These are phyloP conservation scores for Agrotis segetum DNA, from an alignment of 2,888 invertebrate species.

Conservation along the genomic window DNA sequence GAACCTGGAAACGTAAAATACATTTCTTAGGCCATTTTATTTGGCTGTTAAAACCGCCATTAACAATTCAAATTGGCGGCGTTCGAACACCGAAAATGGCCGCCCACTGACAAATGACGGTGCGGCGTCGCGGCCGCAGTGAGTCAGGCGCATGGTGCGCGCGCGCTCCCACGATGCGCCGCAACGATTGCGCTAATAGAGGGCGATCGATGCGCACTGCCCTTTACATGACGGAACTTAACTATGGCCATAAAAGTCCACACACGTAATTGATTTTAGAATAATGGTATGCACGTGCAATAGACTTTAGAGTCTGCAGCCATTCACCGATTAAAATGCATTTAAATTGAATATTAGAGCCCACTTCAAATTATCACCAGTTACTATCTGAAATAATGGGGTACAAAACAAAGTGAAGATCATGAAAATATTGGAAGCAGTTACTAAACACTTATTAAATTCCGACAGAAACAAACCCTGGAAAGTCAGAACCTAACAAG, in stretches of 20 bases:
- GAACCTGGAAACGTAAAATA: slow-evolving; percentile 48
- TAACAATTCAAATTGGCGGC: slow-evolving; percentile 62
- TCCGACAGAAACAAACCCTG: slow-evolving; percentile 5
- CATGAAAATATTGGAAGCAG: background rate
- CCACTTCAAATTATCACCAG: slow-evolving; percentile 20
- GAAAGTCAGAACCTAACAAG: slow-evolving; percentile 14
- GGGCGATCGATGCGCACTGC: slow-evolving; percentile 62
- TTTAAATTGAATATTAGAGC: slow-evolving; percentile 44
- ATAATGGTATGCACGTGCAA: slow-evolving; percentile 54
- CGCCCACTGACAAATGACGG: slow-evolving; percentile 61
- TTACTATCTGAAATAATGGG: background rate
- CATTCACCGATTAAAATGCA: slow-evolving; percentile 38
- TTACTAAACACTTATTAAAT: background rate
- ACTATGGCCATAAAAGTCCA: slow-evolving; percentile 55
- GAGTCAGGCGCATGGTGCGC: slow-evolving; percentile 54
- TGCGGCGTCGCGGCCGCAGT: slow-evolving; percentile 33
- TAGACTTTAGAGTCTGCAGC: slow-evolving; percentile 29
- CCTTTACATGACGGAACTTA: slow-evolving; percentile 59
- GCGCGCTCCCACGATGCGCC: slow-evolving; percentile 64
- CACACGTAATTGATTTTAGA: slow-evolving; percentile 55
- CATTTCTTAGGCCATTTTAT: slow-evolving; percentile 48
- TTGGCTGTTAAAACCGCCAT: slow-evolving; percentile 60
- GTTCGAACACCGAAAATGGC: slow-evolving; percentile 66
- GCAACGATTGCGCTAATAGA: slow-evolving; percentile 63
- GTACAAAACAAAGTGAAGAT: background rate